Evolutionary conservation across 2,888 invertebrate genomes (phyloP), one percentile per base, ranked within the genome.

Genomic region (Ypsolopha sequella): DNA sequence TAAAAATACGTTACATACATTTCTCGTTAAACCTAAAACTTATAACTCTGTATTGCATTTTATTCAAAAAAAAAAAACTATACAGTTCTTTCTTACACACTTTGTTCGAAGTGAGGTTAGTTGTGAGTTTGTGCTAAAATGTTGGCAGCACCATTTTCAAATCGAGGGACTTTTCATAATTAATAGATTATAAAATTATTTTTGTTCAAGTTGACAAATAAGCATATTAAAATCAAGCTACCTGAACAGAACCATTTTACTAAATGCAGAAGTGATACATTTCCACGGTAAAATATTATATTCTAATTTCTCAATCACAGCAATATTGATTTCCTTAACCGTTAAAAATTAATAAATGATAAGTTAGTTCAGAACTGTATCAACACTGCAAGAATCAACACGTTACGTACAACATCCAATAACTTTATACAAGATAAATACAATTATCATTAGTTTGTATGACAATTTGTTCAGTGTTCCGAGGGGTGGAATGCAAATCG

Each of bases 41-140:
- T 73, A 72, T 64, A 66, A 70, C 75, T 52, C 71, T 68, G 74
- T 85, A 84, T 84, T 85, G 85, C 85, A 73, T 80, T 73, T 70
- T 55, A 62, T 65, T 68, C 68, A 35, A 48, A 46, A 51, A 48
- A 60, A 60, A 59, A 10, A 63, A 58, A 64, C n/a, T 38, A 6
- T 50, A 45, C 49, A 52, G 14, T 46, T 24, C 24, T 24, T 46
- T 24, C 24, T 24, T 24, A 24, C 24, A 24, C 24, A 24, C 24
- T 24, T 24, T 24, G 24, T 24, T 24, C 2, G 24, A 24, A 3
- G 24, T 24, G 24, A 24, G 24, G 4, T 24, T 24, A 24, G 24
- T 24, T 24, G 2, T 24, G 24, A 24, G 2, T 24, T 24, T 24
- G 24, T 24, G 24, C 24, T 24, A 24, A 24, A 24, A 24, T 24